Evolutionary conservation across 2,797 vertebrate species (phyloP).

Genomic region (Naso thynnoides): DNA sequence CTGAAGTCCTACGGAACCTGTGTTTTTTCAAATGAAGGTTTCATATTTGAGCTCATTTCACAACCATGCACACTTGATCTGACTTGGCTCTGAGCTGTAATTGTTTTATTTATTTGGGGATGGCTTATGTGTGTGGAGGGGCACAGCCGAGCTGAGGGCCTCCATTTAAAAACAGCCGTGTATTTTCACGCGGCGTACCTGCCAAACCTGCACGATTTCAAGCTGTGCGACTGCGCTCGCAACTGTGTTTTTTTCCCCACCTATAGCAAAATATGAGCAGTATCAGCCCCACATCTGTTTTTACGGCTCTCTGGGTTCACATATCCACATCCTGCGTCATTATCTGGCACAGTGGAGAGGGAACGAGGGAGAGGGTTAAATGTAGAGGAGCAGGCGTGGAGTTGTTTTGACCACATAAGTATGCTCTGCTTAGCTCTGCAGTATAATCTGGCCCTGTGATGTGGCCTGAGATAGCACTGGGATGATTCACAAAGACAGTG

Average conservation of each 20-base stretch:
- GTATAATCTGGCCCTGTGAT: slow-evolving; percentile 54
- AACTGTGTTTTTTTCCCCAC: slow-evolving; percentile 58
- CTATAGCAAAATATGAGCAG: slow-evolving; percentile 67
- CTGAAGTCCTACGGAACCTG: slow-evolving; percentile 2
- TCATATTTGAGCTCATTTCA: slow-evolving; percentile 38
- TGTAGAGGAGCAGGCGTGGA: slow-evolving; percentile 30
- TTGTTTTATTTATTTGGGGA: slow-evolving; percentile 28
- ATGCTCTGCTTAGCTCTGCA: slow-evolving; percentile 30
- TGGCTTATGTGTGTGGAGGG: slow-evolving; percentile 50
- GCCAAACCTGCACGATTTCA: slow-evolving; percentile 77
- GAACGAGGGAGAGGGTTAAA: slow-evolving; percentile 42
- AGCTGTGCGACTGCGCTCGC: slow-evolving; percentile 61
- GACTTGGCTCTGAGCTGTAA: slow-evolving; percentile 23
- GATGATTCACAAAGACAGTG: slow-evolving; percentile 74
- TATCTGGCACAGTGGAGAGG: slow-evolving; percentile 49
- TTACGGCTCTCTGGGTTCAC: slow-evolving; percentile 67
- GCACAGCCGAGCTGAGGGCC: slow-evolving; percentile 65
- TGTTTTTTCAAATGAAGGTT: slow-evolving; percentile 21
- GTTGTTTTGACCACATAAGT: slow-evolving; percentile 62
- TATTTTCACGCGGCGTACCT: slow-evolving; percentile 79
- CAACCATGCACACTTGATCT: slow-evolving; percentile 36
- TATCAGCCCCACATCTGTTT: slow-evolving; percentile 74
- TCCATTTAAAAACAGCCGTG: slow-evolving; percentile 68
- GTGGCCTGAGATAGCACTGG: slow-evolving; percentile 59
- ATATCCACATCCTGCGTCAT: slow-evolving; percentile 71